These are phyloP conservation scores for Hassar affinis DNA, from an alignment of 2,113 vertebrate genomes.

Conservation along the genomic window DNA sequence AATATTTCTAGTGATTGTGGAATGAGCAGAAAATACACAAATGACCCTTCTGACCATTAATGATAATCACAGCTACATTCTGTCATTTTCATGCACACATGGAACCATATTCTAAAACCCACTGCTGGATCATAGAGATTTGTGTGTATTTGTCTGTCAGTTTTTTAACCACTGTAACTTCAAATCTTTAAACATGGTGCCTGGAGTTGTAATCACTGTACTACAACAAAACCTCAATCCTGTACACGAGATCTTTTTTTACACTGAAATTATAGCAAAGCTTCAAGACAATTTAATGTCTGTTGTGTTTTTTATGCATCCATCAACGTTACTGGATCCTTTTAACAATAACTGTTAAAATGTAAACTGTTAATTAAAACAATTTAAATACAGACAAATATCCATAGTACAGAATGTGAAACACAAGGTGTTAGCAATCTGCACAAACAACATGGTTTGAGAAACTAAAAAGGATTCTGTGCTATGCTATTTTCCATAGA, in stretches of 20 bases:
- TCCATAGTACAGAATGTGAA: not conserved
- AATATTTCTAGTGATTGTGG: slow-evolving; percentile 37
- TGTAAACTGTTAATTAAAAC: not conserved
- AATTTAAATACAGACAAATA: not conserved
- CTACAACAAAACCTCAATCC: not conserved
- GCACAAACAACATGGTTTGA: not conserved
- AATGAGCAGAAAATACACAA: slow-evolving; percentile 36
- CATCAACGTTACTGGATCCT: not conserved
- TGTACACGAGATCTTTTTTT: not conserved
- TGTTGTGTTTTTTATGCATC: not conserved
- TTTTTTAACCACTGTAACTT: not conserved
- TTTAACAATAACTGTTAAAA: not conserved
- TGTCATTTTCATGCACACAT: not conserved
- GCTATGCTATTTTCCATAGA: too few relatives aligned
- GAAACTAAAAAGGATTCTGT: not conserved
- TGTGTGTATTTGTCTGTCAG: slow-evolving; percentile 8
- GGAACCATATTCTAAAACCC: not conserved
- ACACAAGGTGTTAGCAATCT: not conserved
- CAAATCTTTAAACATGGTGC: slow-evolving; percentile 2
- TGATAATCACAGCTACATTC: not conserved
- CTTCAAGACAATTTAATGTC: not conserved
- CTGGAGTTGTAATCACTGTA: not conserved
- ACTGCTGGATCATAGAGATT: not conserved
- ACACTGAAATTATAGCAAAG: slow-evolving; percentile 2
- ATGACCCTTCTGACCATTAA: slow-evolving; percentile 18